A percentile compares a stretch with the other conserved stretches of the same genome.
Conservation (phyloP, 2,113 vertebrate species). For the Lucifuga dentata region DNA sequence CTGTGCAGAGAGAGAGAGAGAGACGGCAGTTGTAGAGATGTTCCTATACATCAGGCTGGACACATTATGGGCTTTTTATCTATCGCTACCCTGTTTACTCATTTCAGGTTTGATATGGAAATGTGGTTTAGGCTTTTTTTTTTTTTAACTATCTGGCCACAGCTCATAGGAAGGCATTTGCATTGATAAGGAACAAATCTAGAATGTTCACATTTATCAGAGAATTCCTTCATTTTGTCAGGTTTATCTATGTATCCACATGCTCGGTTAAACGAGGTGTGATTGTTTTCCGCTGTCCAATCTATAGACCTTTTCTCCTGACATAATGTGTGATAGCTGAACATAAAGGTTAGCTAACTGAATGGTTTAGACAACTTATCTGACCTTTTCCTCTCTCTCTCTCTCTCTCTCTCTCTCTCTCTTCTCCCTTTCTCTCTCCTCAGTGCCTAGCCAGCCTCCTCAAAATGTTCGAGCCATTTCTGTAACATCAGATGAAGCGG, state of each 20-base stretch:
- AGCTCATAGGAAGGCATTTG: not conserved
- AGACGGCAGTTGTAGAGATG: constrained; percentile 49
- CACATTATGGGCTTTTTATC: constrained; percentile 56
- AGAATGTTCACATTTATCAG: too few species aligned
- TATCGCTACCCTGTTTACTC: constrained; percentile 48
- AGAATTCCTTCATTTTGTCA: constrained; percentile 1
- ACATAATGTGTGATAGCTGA: constrained; percentile 1
- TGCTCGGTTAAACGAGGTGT: not conserved
- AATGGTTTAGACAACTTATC: constrained; percentile 6
- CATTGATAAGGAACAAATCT: not conserved
- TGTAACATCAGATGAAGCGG: constrained; percentile 95
- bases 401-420: constrained; percentile 17
- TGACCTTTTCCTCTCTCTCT: constrained; percentile 38
- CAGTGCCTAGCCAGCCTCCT: constrained; percentile 98
- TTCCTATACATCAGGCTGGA: constrained; percentile 66
- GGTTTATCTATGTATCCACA: not conserved
- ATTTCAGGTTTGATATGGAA: constrained; percentile 59
- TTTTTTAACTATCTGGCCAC: constrained; percentile 8
- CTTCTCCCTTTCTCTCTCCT: not conserved
- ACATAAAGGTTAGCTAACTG: too few species aligned
- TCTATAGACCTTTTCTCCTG: constrained; percentile 1
- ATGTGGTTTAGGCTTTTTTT: constrained; percentile 38
- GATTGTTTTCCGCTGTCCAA: constrained; percentile 9
- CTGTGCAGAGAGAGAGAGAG: constrained; percentile 36
- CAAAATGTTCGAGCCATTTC: constrained; percentile 95